A percentile compares a stretch with the other conserved stretches of the same genome.
Evolutionary conservation across 2,888 invertebrate genomes (phyloP).

Genomic region (Leptopilina syphax): DNA sequence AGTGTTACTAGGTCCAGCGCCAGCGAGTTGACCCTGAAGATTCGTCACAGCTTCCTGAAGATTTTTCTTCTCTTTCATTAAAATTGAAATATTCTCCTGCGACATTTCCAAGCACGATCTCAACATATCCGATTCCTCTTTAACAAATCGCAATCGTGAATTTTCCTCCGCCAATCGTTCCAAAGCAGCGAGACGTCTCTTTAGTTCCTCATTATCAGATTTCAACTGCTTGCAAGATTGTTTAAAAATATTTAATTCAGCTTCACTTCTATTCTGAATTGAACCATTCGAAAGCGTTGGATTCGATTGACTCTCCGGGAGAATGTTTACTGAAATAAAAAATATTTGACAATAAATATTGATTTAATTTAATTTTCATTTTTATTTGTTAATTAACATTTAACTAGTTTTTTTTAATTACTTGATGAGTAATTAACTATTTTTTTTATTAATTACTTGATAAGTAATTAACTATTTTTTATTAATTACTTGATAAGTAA

Average conservation of each 20-base stretch:
- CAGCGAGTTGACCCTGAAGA: constrained; percentile 80
- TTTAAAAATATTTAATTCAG: constrained; percentile 77
- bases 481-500: too few relatives aligned
- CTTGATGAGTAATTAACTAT: too few relatives aligned
- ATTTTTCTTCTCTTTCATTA: constrained; percentile 86
- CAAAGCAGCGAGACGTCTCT: constrained; percentile 80
- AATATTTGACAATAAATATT: too few relatives aligned
- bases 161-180: constrained; percentile 82
- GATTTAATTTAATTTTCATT: too few relatives aligned
- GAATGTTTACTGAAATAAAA: constrained; percentile 61
- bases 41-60: constrained; percentile 84
- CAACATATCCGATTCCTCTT: constrained; percentile 82
- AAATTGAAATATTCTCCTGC: constrained; percentile 85
- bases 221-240: constrained; percentile 79
- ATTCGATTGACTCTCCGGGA: constrained; percentile 57
- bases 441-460: too few relatives aligned
- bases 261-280: constrained; percentile 59
- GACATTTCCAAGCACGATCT: constrained; percentile 82
- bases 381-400: too few relatives aligned
- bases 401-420: too few relatives aligned
- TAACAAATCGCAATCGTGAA: constrained; percentile 76
- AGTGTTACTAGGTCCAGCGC: constrained; percentile 73
- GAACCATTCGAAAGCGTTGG: constrained; percentile 57
- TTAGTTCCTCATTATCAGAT: constrained; percentile 82
- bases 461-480: too few relatives aligned